Evolutionary conservation across 2,113 vertebrate species (phyloP).

Genomic region (Trinectes maculatus): DNA sequence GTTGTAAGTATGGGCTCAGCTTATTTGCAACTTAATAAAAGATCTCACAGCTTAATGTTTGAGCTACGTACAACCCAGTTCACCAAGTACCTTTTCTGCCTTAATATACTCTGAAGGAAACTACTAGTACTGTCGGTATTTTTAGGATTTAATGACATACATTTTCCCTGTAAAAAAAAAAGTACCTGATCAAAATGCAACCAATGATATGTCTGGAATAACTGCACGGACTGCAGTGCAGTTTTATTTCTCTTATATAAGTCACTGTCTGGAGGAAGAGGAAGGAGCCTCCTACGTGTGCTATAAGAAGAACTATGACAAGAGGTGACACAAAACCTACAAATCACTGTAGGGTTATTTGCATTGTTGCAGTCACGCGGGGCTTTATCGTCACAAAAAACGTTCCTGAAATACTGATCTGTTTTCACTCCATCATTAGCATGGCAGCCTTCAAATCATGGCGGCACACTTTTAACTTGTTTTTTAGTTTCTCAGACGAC

Average conservation of each 20-base stretch:
- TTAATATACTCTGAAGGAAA: conserved; percentile 30
- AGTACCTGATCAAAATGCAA: neutral
- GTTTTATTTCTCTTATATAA: too few relatives aligned
- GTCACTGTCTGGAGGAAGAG: neutral
- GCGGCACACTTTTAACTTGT: conserved; percentile 36
- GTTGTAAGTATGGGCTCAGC: conserved; percentile 17
- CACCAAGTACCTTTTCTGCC: conserved; percentile 22
- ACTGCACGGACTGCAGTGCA: neutral
- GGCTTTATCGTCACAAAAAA: conserved; percentile 27
- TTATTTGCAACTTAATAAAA: conserved; percentile 27
- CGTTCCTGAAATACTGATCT: conserved; percentile 40
- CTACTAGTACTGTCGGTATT: too few relatives aligned
- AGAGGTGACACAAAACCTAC: neutral
- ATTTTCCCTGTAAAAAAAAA: neutral
- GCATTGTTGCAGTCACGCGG: conserved; percentile 1
- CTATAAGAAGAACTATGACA: neutral
- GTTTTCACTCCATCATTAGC: conserved; percentile 25
- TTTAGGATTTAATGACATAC: conserved; percentile 14
- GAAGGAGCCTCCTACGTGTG: neutral
- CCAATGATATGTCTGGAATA: too few relatives aligned
- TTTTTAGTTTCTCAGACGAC: conserved; percentile 38
- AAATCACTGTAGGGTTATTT: neutral
- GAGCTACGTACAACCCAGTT: conserved; percentile 1
- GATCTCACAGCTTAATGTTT: conserved; percentile 1
- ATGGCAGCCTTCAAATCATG: conserved; percentile 34